Evolutionary conservation across 2,113 vertebrate species (phyloP), one percentile per base, ranked within the genome.

Genomic region (Ancistrus triradiatus): DNA sequence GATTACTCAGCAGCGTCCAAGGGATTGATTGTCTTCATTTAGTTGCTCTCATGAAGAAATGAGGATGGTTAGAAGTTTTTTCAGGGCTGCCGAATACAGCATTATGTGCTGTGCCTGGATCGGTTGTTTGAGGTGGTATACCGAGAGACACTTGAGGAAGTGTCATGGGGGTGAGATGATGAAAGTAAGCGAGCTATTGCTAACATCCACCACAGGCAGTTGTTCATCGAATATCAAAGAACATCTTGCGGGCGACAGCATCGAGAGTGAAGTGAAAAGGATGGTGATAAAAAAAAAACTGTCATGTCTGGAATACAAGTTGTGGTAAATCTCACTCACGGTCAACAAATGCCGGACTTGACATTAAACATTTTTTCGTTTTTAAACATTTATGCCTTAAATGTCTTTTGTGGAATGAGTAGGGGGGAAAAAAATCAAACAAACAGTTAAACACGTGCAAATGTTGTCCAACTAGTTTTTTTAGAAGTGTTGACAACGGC

Each of bases 221-320:
- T 87, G 87, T 83, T 87, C 85, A 89, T 89, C n/a, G 87, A 89
- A 89, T 89, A 89, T 89, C 87, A 89, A 89, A 88, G 87, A 83
- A 79, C 87, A 86, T 83, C 84, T n/a, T 88, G 87, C 75, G 80
- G 81, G 80, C 69, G 40, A 68, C 66, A 51, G 49, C 46, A 33
- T 64, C 40, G n/a, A 19, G 44, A 52, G 40, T 28, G 28, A 74
- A 64, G 63, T 21, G 63, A 63, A 77, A 31, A n/a, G n/a, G n/a
- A n/a, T n/a, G 27, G 27, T 66, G 21, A 51, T n/a, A n/a, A n/a
- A n/a, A n/a, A n/a, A n/a, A n/a, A n/a, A n/a, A n/a, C n/a, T n/a
- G 74, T 72, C 73, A 72, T 78, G 81, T 79, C 52, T 37, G 49
- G 43, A 47, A 49, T 56, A 33, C 59, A 63, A 21, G 50, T 43